Base-by-base conservation (phyloP, 2,113 vertebrate genomes). In the Toxotes jaculatrix region DNA sequence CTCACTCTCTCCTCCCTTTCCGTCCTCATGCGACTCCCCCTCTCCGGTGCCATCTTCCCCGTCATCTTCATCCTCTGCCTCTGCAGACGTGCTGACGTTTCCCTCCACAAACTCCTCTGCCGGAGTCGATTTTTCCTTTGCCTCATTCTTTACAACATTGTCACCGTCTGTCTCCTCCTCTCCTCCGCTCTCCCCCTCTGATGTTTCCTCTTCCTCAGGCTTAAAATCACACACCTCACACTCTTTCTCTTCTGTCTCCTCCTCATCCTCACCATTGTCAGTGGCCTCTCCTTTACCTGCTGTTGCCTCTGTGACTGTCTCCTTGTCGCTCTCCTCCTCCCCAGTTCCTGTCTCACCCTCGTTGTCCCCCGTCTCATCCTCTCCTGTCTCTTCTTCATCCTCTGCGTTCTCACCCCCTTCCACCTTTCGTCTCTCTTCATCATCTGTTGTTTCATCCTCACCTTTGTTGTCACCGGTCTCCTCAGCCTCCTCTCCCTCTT, bases 261-360 rank as follows among this genome's bases (percentile, higher is more conserved):
- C 1, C 21, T 84, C 88, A 1, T 4, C 74, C 42, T 43, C 60
- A 6, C 38, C 74, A 32, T 59, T 62, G 19, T 64, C 78, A 47
- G 27, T 56, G 17, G 47, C 75, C 21, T 79, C 83, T 67, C 4
- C 71, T 49, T 38, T 63, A 21, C 42, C 74, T 65, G 31, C 38
- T 56, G 43, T 19, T 34, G 3, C 14, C 7, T 73, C 83, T 19
- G 69, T 76, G 1, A 53, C 73, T 0, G 61, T 66, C 32, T 63
- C 77, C n/a, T 79, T 84, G 16, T 86, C 72, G 9, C 79, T 65
- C 56, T 82, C 88, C 7, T 85, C 87, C 8, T 81, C 66, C 0
- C 36, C 74, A 1, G 16, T 61, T 19, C 31, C 19, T 21, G 27
- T 56, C 62, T 72, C 66, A 14, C 19, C 66, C 19, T 73, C 67